Conservation (phyloP, 2,113 vertebrate species). For the Typhlomys cinereus region DNA sequence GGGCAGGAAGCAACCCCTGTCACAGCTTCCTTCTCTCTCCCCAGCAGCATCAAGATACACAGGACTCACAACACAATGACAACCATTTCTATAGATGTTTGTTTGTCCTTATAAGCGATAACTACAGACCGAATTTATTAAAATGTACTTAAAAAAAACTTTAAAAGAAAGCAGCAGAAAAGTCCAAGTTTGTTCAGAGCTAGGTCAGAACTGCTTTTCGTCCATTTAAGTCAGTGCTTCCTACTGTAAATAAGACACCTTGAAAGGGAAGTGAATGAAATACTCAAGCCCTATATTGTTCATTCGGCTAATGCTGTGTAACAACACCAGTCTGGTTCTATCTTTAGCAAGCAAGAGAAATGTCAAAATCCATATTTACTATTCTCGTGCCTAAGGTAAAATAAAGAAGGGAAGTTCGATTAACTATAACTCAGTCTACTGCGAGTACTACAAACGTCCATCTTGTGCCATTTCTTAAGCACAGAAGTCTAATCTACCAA, state of each 20-base stretch:
- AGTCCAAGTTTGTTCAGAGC: not conserved
- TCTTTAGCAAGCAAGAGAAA: slow-evolving; percentile 5
- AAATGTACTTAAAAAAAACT: not conserved
- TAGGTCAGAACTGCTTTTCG: not conserved
- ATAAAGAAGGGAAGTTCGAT: not conserved
- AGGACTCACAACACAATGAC: not conserved
- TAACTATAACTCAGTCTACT: not conserved
- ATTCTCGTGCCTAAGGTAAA: slow-evolving; percentile 43
- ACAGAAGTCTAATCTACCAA: not conserved
- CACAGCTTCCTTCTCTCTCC: not conserved
- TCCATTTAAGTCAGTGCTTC: slow-evolving; percentile 43
- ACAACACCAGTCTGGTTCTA: not conserved
- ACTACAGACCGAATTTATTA: not conserved
- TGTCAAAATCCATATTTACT: not conserved
- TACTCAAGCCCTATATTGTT: not conserved
- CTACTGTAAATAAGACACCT: not conserved
- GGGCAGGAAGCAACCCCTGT: not conserved
- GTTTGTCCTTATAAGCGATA: not conserved
- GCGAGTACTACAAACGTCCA: not conserved
- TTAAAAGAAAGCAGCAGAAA: not conserved
- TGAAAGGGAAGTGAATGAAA: slow-evolving; percentile 26
- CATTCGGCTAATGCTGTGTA: not conserved
- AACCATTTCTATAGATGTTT: not conserved
- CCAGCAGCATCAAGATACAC: not conserved
- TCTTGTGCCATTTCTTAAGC: slow-evolving; percentile 7